Base-by-base conservation (phyloP, 2,888 invertebrate genomes). In the Ormyrus nitidulus region DNA sequence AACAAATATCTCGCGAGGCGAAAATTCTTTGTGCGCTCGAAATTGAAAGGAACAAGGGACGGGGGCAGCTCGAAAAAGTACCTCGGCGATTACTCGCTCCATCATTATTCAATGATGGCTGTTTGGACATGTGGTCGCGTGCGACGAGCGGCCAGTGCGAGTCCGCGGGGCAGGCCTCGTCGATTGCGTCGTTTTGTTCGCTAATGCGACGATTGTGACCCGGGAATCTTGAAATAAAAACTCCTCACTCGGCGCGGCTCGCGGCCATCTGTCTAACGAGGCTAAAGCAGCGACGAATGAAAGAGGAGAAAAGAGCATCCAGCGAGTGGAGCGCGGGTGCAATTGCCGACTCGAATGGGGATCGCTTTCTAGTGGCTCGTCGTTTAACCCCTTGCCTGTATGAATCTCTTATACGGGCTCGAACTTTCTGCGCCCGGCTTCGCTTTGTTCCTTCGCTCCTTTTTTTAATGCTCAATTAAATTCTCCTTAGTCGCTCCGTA, bases 171-270 rank as follows among this genome's bases (percentile, higher is more conserved):
- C 88, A 88, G 34, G 4, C 34, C 34, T 34, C 87, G 88, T 87
- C 86, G 88, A 87, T 84, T 86, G 87, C 34, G 34, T 73, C 81
- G 87, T 81, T 88, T 89, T 89, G 89, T 90, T 87, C 86, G 87
- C 83, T 89, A 90, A 90, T 89, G 88, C 88, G 88, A 86, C 90
- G 89, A 89, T 90, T 90, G 89, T 87, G 87, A 85, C 85, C 85
- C 85, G 85, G 85, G 83, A 86, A 86, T 86, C 87, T 89, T 87
- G 89, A 90, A 90, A 90, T 89, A 90, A 90, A 89, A 90, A 89
- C 88, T 86, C 85, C 83, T 77, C 77, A 59, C 81, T 81, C 77
- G 83, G 82, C 84, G 34, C 34, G 34, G 34, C 34, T 81, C 81
- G 84, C 82, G 84, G 85, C 89, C 88, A 88, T 89, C 89, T 89